Conservation (phyloP, 2,113 vertebrate genomes). For the Formicarius rufipectus region DNA sequence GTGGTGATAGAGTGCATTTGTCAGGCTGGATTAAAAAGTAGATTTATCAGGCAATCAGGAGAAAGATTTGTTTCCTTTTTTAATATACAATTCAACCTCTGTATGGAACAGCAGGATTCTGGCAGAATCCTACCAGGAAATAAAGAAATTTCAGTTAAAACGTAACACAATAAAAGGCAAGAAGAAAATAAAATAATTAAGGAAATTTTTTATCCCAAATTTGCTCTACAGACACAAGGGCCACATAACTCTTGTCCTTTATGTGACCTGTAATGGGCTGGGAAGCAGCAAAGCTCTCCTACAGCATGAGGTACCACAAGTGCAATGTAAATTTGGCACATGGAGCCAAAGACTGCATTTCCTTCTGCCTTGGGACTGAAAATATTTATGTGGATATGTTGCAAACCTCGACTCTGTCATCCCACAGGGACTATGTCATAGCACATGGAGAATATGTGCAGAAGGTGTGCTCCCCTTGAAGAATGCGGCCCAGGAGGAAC, state of each 20-base stretch:
- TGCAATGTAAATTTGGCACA: rapidly evolving
- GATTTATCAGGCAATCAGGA: not conserved
- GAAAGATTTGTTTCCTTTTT: not conserved
- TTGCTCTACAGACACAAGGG: not conserved
- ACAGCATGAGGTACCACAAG: not conserved
- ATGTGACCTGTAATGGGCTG: not conserved
- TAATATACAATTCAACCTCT: not conserved
- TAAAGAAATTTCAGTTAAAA: conserved; percentile 46
- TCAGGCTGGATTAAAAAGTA: not conserved
- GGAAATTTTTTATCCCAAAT: conserved; percentile 21
- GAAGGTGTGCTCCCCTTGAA: not conserved
- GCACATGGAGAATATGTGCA: not conserved
- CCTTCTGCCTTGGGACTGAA: not conserved
- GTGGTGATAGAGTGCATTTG: not conserved
- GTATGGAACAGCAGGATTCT: not conserved
- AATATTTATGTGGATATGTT: not conserved
- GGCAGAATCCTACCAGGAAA: conserved; percentile 45
- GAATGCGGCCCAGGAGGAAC: not conserved
- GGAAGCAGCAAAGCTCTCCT: not conserved
- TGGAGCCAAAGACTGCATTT: not conserved
- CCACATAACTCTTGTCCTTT: conserved; percentile 23
- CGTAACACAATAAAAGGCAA: conserved; percentile 45
- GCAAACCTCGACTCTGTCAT: not conserved
- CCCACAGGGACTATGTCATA: rapidly evolving
- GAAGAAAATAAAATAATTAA: conserved; percentile 35